phyloP scores from a whole-genome alignment of 2,113 vertebrate genomes.

The Salvelinus namaycush region DNA sequence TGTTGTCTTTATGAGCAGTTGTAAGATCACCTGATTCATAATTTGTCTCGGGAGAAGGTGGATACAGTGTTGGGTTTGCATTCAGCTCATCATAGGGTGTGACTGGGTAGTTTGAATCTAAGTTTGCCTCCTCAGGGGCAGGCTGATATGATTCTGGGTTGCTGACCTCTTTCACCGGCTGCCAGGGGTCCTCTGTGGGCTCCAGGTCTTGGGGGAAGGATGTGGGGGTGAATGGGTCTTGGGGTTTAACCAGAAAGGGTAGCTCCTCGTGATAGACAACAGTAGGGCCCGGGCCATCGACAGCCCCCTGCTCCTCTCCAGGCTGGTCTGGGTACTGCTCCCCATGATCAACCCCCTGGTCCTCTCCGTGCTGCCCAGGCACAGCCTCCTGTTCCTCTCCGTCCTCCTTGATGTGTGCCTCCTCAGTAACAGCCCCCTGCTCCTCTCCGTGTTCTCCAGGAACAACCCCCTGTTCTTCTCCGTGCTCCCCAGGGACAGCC shows the following conservation, averaged over 20 bases:
- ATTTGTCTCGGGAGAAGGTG: slow-evolving; percentile 4
- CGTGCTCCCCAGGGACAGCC: neutral
- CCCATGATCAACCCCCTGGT: no score
- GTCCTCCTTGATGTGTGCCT: no score
- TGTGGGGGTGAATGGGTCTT: slow-evolving; percentile 18
- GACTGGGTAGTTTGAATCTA: slow-evolving; percentile 10
- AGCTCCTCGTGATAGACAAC: slow-evolving; percentile 10
- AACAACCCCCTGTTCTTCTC: neutral
- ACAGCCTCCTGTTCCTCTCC: no score
- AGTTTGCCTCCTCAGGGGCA: slow-evolving; percentile 26
- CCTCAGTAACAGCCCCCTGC: neutral
- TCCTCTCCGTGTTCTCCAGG: neutral
- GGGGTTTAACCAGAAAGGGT: neutral
- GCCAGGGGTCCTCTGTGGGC: slow-evolving; percentile 20
- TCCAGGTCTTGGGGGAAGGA: slow-evolving; percentile 26
- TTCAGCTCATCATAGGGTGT: slow-evolving; percentile 5
- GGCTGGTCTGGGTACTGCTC: neutral
- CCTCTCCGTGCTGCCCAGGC: no score
- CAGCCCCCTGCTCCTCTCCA: slow-evolving; percentile 2
- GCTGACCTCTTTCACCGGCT: slow-evolving; percentile 21
- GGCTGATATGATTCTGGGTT: slow-evolving; percentile 36
- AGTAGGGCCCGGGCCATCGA: neutral
- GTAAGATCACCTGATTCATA: slow-evolving; percentile 6
- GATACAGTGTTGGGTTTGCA: neutral
- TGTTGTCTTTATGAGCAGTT: neutral